phyloP scores from a whole-genome alignment of 1,140 invertebrate species.

The Trypoxylus dichotomus region DNA sequence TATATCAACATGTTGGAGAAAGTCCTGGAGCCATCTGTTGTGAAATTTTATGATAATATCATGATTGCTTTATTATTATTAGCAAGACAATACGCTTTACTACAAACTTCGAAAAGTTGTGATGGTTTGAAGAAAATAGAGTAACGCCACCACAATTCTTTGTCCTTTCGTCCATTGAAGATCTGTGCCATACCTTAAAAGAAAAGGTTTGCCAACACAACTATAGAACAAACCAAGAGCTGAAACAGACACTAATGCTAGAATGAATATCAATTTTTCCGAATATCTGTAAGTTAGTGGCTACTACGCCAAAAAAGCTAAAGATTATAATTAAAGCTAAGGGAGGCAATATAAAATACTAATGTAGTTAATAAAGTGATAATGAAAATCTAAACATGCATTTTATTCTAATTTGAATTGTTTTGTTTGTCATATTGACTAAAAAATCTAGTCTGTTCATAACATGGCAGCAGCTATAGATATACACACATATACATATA shows the following conservation, averaged over 20 bases:
- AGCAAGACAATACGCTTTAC: conserved; percentile 10
- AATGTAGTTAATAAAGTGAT: too few relatives aligned
- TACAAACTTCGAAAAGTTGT: background rate
- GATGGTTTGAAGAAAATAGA: background rate
- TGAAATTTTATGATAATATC: background rate
- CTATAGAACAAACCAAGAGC: background rate
- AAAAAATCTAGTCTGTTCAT: too few relatives aligned
- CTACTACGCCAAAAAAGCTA: conserved; percentile 3
- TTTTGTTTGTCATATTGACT: too few relatives aligned
- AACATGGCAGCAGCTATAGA: too few relatives aligned
- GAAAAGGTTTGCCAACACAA: background rate
- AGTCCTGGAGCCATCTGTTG: background rate
- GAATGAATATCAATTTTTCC: background rate
- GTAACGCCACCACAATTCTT: background rate
- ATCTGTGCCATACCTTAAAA: conserved; percentile 25
- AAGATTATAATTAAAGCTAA: background rate
- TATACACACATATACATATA: background rate
- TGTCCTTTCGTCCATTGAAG: background rate
- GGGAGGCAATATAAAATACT: too few relatives aligned
- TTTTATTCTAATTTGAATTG: too few relatives aligned
- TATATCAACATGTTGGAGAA: conserved; percentile 9
- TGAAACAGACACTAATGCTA: background rate
- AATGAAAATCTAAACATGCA: too few relatives aligned
- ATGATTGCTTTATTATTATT: background rate
- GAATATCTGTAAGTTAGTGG: background rate